Evolutionary conservation across 2,888 invertebrate species (phyloP).

Genomic region (Tetropium fuscum): DNA sequence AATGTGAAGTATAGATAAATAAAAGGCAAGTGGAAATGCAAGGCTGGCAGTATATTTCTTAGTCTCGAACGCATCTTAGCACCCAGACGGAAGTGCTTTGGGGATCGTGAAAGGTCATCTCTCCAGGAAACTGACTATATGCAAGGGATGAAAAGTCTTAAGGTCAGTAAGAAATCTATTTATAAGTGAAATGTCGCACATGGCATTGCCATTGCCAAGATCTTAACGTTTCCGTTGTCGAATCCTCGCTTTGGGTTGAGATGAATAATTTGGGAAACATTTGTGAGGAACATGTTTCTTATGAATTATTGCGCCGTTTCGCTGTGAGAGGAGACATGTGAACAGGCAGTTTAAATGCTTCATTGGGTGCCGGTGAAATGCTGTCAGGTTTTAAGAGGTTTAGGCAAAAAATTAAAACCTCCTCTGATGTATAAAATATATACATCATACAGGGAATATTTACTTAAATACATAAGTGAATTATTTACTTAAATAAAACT

Average conservation of each 20-base stretch:
- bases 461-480: too few relatives aligned
- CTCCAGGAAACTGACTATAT: slow-evolving; percentile 47
- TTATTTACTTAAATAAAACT: too few relatives aligned
- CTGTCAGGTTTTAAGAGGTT: slow-evolving; percentile 1
- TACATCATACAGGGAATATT: too few relatives aligned
- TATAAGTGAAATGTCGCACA: slow-evolving; percentile 49
- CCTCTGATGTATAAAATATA: too few relatives aligned
- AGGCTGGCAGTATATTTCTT: slow-evolving; percentile 47
- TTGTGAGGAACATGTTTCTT: slow-evolving; percentile 30
- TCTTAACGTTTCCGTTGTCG: slow-evolving; percentile 19
- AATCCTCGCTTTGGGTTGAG: slow-evolving; percentile 21
- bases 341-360: slow-evolving; percentile 22
- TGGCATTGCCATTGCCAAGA: slow-evolving; percentile 36
- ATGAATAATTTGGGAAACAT: slow-evolving; percentile 41
- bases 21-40: slow-evolving; percentile 42
- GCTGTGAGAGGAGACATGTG: slow-evolving; percentile 21
- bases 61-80: slow-evolving; percentile 50
- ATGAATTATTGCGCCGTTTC: slow-evolving; percentile 18
- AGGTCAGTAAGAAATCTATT: slow-evolving; percentile 45
- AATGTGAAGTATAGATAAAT: slow-evolving; percentile 35
- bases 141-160: slow-evolving; percentile 43
- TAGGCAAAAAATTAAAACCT: too few relatives aligned
- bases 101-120: slow-evolving; percentile 52
- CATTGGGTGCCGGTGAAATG: slow-evolving; percentile 22
- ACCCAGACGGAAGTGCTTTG: slow-evolving; percentile 47